A percentile compares a stretch with the other conserved stretches of the same genome.
These are phyloP conservation scores for Platycheirus albimanus DNA, from an alignment of 2,888 invertebrate species.

Conservation along the genomic window DNA sequence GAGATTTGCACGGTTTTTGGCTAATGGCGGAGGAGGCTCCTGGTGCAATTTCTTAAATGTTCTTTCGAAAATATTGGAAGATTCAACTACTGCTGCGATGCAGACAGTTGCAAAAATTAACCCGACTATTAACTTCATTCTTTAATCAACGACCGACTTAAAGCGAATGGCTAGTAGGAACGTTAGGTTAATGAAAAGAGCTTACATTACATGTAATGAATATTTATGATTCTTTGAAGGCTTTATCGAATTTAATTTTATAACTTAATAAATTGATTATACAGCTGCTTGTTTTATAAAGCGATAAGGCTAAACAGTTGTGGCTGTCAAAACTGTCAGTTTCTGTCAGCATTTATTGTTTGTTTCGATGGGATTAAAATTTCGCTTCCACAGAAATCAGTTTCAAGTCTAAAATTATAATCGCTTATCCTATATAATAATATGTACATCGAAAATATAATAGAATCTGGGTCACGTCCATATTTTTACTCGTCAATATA, in stretches of 20 bases:
- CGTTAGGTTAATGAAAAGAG: background rate
- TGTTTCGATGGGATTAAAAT: too few relatives aligned
- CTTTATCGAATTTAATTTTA: background rate
- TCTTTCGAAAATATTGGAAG: conserved; percentile 63
- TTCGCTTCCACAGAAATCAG: too few relatives aligned
- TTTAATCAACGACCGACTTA: background rate
- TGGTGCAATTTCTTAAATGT: conserved; percentile 77
- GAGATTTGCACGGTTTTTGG: conserved; percentile 50
- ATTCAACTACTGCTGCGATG: conserved; percentile 15
- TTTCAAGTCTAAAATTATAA: too few relatives aligned
- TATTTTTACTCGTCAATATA: too few relatives aligned
- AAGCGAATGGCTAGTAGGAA: background rate
- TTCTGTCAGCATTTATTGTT: background rate
- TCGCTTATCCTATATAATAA: too few relatives aligned
- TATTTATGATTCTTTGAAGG: background rate
- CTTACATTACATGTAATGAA: background rate
- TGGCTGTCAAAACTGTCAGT: background rate
- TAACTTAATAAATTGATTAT: background rate
- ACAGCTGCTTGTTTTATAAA: background rate
- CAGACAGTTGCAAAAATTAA: conserved; percentile 31
- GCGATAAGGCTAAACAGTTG: background rate
- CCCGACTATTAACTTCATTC: background rate
- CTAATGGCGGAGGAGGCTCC: conserved; percentile 78
- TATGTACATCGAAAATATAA: too few relatives aligned
- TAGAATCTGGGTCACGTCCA: too few relatives aligned